Percentiles rank a stretch among this genome's conserved stretches.
phyloP scores from a whole-genome alignment of 1,140 invertebrate species.

The Eriosoma lanigerum region DNA sequence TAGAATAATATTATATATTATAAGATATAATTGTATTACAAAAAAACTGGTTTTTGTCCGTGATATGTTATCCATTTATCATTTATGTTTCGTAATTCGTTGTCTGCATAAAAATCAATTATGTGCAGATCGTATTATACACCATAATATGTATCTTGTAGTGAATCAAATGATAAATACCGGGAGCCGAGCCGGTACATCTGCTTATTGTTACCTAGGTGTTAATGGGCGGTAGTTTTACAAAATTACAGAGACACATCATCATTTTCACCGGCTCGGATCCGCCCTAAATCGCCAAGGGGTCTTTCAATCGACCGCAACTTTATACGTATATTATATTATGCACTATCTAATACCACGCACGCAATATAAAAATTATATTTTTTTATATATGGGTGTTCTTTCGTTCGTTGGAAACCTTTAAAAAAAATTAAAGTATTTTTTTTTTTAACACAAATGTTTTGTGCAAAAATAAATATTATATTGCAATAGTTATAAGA shows the following conservation, averaged over 20 bases:
- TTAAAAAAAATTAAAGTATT: background rate
- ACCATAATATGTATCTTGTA: background rate
- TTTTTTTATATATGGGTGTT: background rate
- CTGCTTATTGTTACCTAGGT: conserved; percentile 21
- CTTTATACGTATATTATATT: no score
- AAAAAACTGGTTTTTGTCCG: conserved; percentile 11
- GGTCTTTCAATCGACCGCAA: conserved; percentile 7
- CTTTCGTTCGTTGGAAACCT: background rate
- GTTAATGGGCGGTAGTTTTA: conserved; percentile 49
- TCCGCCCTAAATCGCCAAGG: conserved; percentile 3
- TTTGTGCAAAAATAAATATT: background rate
- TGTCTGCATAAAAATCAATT: conserved; percentile 31
- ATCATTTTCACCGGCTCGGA: conserved; percentile 36
- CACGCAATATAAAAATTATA: conserved; percentile 10
- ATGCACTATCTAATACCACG: background rate
- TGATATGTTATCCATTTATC: background rate
- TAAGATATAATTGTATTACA: background rate
- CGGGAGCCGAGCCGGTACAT: conserved; percentile 21
- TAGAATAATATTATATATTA: no score
- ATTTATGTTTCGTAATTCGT: background rate
- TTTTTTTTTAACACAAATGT: conserved; percentile 6
- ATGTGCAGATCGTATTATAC: conserved; percentile 1
- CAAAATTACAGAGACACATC: conserved; percentile 26
- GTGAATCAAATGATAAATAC: conserved; percentile 37
- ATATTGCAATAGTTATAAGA: no score